Evolutionary conservation across 2,113 vertebrate species (phyloP).

Genomic region (Pangasianodon gigas): DNA sequence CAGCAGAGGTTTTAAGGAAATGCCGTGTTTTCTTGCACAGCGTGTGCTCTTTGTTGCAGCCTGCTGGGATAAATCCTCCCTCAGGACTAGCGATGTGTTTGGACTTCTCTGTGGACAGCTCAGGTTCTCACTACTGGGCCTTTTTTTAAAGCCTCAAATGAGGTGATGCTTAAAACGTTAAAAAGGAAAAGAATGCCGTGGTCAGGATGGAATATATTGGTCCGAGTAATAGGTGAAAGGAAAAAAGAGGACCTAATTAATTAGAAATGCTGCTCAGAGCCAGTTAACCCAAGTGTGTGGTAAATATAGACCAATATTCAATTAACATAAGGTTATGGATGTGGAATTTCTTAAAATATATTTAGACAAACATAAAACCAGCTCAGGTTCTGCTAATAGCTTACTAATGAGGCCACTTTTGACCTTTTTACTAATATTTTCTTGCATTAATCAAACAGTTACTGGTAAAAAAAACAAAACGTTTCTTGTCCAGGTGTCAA

Average conservation of each 20-base stretch:
- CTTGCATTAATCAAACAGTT: constrained; percentile 37
- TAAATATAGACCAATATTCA: not conserved
- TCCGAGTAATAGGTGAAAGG: not conserved
- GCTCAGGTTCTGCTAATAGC: constrained; percentile 44
- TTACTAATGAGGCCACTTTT: constrained; percentile 32
- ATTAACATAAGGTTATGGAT: not conserved
- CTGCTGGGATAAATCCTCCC: constrained; percentile 59
- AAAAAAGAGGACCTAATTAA: not conserved
- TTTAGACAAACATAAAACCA: not conserved
- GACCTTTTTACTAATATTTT: constrained; percentile 22
- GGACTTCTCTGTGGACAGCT: constrained; percentile 60
- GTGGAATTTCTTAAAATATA: not conserved
- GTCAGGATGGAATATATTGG: constrained; percentile 7
- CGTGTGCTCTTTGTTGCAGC: constrained; percentile 60
- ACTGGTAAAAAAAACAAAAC: constrained; percentile 38
- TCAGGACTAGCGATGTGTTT: constrained; percentile 55
- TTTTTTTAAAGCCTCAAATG: not conserved
- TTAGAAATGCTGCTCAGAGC: not conserved
- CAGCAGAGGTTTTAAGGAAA: constrained; percentile 56
- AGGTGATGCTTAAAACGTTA: constrained; percentile 31
- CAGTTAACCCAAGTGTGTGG: not conserved
- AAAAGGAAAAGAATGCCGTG: constrained; percentile 13
- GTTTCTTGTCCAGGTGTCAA: not conserved
- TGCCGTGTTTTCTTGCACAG: constrained; percentile 55
- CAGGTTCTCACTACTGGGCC: constrained; percentile 50